phyloP scores from a whole-genome alignment of 37 sponge, comb jelly and placozoan genomes.

The Halichondria panicea region DNA sequence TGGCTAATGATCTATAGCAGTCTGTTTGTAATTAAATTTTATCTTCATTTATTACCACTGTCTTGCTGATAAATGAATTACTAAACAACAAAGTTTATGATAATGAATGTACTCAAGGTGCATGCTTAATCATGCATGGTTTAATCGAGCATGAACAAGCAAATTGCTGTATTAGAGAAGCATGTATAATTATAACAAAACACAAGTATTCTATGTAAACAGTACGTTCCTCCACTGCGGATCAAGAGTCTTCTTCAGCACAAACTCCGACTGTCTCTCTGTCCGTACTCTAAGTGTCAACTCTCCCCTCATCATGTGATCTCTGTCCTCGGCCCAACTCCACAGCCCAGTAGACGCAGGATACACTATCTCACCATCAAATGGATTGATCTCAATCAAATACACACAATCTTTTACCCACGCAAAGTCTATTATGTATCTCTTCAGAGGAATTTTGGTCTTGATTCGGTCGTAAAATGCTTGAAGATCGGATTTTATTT shows the following conservation, averaged over 20 bases:
- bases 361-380: constrained; percentile 43
- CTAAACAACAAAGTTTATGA: not conserved
- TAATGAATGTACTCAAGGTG: not conserved
- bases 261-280: not conserved
- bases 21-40: not conserved
- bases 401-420: constrained; percentile 34
- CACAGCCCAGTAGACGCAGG: constrained; percentile 48
- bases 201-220: not conserved
- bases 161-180: not conserved
- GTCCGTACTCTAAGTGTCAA: constrained; percentile 27
- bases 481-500: constrained; percentile 12
- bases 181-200: not conserved
- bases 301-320: constrained; percentile 46
- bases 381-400: constrained; percentile 36
- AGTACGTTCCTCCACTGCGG: constrained; percentile 39
- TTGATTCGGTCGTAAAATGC: constrained; percentile 18
- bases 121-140: not conserved
- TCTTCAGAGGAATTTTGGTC: constrained; percentile 20
- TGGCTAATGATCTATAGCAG: too few relatives aligned
- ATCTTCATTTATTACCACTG: not conserved
- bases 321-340: constrained; percentile 33
- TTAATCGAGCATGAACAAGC: not conserved
- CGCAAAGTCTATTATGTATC: constrained; percentile 52
- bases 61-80: not conserved
- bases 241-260: constrained; percentile 16